Conservation (phyloP, 2,888 invertebrate species). For the Bellardia bayeri region DNA sequence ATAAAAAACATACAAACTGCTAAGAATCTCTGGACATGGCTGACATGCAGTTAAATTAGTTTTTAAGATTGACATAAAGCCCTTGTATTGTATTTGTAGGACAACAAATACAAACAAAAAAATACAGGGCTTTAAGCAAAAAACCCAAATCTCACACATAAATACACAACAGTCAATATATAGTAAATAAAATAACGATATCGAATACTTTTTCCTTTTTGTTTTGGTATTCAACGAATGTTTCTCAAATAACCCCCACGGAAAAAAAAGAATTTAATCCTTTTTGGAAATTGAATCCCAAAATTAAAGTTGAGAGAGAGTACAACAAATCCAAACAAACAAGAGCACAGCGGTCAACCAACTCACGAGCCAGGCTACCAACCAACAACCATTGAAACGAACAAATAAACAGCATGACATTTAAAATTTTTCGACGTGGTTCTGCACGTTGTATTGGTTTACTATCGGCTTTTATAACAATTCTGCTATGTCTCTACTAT, state of each 20-base stretch:
- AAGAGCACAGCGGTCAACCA: background rate
- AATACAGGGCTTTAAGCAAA: conserved; percentile 21
- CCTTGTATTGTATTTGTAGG: conserved; percentile 46
- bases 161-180: conserved; percentile 16
- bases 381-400: conserved; percentile 34
- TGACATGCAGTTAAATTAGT: conserved; percentile 71
- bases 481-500: conserved; percentile 83
- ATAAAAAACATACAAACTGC: conserved; percentile 32
- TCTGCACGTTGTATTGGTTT: conserved; percentile 84
- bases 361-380: background rate
- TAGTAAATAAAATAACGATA: conserved; percentile 47
- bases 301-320: conserved; percentile 37
- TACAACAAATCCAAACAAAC: conserved; percentile 19
- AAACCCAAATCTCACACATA: conserved; percentile 1
- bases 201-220: conserved; percentile 33
- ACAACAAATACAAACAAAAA: conserved; percentile 25
- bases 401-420: conserved; percentile 79
- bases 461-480: conserved; percentile 83
- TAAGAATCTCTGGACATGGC: conserved; percentile 65
- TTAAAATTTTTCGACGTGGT: conserved; percentile 84
- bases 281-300: conserved; percentile 56
- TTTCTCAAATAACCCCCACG: conserved; percentile 2
- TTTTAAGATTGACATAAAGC: conserved; percentile 71
- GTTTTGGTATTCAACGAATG: conserved; percentile 37
- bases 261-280: conserved; percentile 51